phyloP scores from a whole-genome alignment of 2,888 invertebrate species.

The Arctia plantaginis region DNA sequence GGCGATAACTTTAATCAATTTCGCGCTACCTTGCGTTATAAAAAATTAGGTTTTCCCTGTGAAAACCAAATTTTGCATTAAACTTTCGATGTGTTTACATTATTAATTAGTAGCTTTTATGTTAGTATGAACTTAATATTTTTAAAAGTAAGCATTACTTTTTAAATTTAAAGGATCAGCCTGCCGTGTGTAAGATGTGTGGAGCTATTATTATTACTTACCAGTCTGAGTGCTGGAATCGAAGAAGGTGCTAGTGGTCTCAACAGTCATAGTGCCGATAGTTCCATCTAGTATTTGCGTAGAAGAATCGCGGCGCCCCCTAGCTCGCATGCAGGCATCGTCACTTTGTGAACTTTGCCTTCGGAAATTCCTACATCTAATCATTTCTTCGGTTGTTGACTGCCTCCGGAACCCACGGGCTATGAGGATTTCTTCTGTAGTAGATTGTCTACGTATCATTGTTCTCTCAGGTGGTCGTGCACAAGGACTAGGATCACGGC shows the following conservation, averaged over 20 bases:
- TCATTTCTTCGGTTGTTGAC: constrained; percentile 97
- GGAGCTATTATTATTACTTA: no score
- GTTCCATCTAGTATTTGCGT: constrained; percentile 97
- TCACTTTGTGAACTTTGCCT: constrained; percentile 96
- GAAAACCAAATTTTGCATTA: background rate
- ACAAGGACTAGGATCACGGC: constrained; percentile 94
- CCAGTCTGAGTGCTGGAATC: constrained; percentile 97
- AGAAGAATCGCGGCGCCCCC: constrained; percentile 93
- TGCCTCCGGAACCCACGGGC: constrained; percentile 96
- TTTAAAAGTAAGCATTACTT: background rate
- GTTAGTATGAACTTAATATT: background rate
- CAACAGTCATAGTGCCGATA: constrained; percentile 96
- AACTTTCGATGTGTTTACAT: background rate
- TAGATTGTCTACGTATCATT: constrained; percentile 94
- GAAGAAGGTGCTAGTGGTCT: constrained; percentile 96
- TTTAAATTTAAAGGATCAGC: no score
- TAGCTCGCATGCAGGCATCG: constrained; percentile 89
- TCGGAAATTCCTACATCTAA: constrained; percentile 95
- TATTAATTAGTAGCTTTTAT: background rate
- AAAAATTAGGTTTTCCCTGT: background rate
- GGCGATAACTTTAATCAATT: constrained; percentile 40
- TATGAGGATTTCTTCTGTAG: constrained; percentile 96
- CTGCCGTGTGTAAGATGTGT: no score
- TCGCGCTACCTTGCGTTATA: constrained; percentile 14
- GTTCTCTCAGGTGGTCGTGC: constrained; percentile 88